These are phyloP conservation scores for Homalodisca vitripennis DNA, from an alignment of 1,140 invertebrate species.

Conservation along the genomic window DNA sequence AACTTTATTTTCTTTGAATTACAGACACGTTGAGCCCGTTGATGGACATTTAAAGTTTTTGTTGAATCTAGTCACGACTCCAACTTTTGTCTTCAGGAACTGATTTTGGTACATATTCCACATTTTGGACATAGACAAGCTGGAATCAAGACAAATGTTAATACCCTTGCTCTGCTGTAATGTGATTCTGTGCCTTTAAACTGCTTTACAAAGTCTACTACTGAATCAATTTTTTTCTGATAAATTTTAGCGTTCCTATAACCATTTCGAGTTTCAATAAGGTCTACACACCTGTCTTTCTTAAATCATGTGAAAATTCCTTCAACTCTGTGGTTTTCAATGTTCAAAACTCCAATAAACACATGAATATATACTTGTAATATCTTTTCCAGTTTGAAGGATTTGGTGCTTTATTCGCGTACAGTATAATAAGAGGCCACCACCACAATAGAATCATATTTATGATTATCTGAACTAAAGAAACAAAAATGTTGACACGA, in stretches of 20 bases:
- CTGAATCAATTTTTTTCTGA: conserved; percentile 19
- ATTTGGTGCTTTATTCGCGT: neutral
- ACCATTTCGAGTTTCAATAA: conserved; percentile 18
- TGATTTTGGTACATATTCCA: conserved; percentile 13
- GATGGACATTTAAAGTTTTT: conserved; percentile 37
- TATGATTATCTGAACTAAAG: no score
- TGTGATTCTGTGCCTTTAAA: conserved; percentile 34
- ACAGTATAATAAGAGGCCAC: no score
- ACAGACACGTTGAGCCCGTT: conserved; percentile 39
- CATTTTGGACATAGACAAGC: conserved; percentile 30
- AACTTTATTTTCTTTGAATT: conserved; percentile 35
- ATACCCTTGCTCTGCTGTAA: conserved; percentile 31
- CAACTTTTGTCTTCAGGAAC: conserved; percentile 8
- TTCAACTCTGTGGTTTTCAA: conserved; percentile 21
- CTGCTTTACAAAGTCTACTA: conserved; percentile 26
- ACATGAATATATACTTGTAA: conserved; percentile 26
- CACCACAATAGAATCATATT: no score
- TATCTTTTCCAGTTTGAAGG: conserved; percentile 13
- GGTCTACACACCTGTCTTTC: neutral
- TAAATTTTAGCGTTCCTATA: neutral
- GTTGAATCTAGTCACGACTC: conserved; percentile 37
- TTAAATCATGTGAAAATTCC: conserved; percentile 5
- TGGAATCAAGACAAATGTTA: conserved; percentile 31
- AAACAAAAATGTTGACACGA: no score
- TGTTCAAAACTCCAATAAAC: neutral